Percentiles rank a stretch among this genome's conserved stretches.
These are phyloP conservation scores for Drymodes brunneopygia DNA, from an alignment of 2,113 vertebrate genomes.

Conservation along the genomic window DNA sequence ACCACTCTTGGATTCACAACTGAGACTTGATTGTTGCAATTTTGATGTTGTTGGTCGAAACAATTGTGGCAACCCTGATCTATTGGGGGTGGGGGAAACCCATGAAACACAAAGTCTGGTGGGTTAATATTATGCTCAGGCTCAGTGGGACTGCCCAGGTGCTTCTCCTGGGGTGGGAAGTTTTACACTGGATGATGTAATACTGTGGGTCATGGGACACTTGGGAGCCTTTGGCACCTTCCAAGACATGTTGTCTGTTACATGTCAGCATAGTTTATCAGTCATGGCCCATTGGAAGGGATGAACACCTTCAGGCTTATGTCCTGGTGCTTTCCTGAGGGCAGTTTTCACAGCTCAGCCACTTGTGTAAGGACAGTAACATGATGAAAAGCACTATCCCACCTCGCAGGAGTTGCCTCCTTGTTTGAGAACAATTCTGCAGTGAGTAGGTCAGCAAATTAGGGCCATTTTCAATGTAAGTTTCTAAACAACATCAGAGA, in stretches of 20 bases:
- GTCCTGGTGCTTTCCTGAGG: background rate
- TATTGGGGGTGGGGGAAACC: background rate
- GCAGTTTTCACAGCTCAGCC: background rate
- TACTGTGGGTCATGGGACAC: too few species aligned
- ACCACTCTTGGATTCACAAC: background rate
- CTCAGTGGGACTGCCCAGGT: background rate
- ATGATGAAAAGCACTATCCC: background rate
- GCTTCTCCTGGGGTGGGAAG: background rate
- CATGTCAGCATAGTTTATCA: fast-evolving
- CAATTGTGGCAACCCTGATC: too few species aligned
- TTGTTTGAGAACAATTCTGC: background rate
- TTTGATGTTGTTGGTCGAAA: background rate
- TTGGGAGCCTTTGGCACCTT: background rate
- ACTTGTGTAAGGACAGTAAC: background rate
- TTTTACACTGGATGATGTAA: background rate
- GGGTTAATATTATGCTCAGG: background rate
- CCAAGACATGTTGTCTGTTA: background rate
- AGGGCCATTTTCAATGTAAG: background rate
- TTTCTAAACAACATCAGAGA: background rate
- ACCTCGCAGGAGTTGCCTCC: background rate
- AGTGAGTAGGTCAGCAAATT: background rate
- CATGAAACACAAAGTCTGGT: background rate
- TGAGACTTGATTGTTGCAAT: background rate
- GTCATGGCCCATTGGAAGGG: background rate
- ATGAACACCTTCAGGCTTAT: background rate